Percentiles rank a stretch among this genome's conserved stretches.
Evolutionary conservation across 2,113 vertebrate species (phyloP).

Genomic region (Takifugu flavidus): DNA sequence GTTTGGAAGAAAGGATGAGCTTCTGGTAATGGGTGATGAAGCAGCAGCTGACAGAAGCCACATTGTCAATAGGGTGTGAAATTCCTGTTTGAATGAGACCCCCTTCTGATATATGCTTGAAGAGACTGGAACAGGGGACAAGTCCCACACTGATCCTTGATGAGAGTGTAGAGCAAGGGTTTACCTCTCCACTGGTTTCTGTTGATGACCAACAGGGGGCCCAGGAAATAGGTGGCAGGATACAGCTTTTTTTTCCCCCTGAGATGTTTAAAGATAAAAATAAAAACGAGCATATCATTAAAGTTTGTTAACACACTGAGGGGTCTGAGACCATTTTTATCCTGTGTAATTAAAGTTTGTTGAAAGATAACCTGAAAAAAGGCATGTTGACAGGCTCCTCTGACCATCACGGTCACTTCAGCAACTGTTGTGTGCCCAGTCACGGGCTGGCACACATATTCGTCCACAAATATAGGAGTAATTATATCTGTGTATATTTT

Average conservation of each 20-base stretch:
- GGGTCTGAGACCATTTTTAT: no score
- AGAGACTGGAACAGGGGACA: constrained; percentile 38
- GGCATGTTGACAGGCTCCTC: neutral
- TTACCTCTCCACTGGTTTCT: constrained; percentile 44
- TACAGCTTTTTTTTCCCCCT: neutral
- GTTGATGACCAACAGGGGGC: constrained; percentile 35
- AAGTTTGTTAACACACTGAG: neutral
- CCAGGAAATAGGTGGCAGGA: constrained; percentile 34
- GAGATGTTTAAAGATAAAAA: constrained; percentile 19
- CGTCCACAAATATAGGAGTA: no score
- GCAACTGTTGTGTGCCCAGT: no score
- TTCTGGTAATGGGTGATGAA: constrained; percentile 47
- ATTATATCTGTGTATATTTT: no score
- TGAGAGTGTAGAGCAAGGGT: constrained; percentile 47
- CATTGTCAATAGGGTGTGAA: constrained; percentile 77
- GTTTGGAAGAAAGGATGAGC: constrained; percentile 58
- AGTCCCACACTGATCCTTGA: constrained; percentile 58
- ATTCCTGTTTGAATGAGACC: constrained; percentile 69
- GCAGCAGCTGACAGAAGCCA: constrained; percentile 69
- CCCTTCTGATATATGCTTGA: constrained; percentile 60
- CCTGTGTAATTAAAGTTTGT: neutral
- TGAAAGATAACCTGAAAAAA: neutral
- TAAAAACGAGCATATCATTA: neutral
- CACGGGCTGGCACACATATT: no score
- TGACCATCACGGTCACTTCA: neutral